These are phyloP conservation scores for Dallia pectoralis DNA, from an alignment of 2,797 vertebrate genomes.

Conservation along the genomic window DNA sequence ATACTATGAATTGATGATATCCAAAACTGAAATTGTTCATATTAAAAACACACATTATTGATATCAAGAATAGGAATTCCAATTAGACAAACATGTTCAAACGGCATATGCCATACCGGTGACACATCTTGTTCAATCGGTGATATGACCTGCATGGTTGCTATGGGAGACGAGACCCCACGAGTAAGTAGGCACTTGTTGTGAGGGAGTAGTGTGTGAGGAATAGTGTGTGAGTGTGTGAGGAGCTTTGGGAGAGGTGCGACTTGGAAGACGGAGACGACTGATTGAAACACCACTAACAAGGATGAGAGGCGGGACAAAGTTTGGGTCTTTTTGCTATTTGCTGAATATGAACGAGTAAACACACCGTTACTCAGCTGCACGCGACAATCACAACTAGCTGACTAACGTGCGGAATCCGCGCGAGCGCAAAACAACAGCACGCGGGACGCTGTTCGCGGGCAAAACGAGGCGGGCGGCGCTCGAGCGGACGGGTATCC, in stretches of 20 bases:
- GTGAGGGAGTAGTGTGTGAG: constrained; percentile 27
- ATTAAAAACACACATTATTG: no score
- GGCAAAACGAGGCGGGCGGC: not conserved
- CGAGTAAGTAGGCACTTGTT: constrained; percentile 52
- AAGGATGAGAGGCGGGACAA: not conserved
- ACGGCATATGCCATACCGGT: no score
- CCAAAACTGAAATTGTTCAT: no score
- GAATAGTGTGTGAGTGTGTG: constrained; percentile 5
- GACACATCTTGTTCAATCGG: no score
- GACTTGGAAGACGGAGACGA: constrained; percentile 14
- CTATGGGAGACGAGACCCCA: constrained; percentile 63
- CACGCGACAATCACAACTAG: not conserved
- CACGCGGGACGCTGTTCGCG: not conserved
- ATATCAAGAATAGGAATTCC: no score
- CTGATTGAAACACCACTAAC: not conserved
- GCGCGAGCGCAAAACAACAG: not conserved
- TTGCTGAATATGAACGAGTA: not conserved
- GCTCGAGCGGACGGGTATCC: not conserved
- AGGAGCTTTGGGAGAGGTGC: constrained; percentile 14
- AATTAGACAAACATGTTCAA: no score
- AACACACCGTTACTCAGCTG: not conserved
- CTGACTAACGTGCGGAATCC: not conserved
- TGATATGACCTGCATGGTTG: constrained; percentile 45
- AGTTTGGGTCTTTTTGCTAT: not conserved
- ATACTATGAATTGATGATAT: no score